Evolutionary conservation across 2,113 vertebrate genomes (phyloP).

Genomic region (Fukomys damarensis): DNA sequence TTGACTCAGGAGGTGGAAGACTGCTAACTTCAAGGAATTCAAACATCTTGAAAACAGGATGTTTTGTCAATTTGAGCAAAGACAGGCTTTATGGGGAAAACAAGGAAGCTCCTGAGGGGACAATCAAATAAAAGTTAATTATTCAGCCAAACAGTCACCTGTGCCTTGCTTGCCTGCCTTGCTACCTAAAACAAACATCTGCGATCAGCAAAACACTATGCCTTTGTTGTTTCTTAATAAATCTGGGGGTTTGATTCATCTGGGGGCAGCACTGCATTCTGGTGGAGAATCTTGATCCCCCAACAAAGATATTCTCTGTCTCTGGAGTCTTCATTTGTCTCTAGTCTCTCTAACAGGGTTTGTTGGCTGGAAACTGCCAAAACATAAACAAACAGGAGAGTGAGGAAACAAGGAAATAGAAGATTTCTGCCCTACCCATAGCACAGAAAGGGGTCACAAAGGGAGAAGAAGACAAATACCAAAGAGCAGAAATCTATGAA

Average conservation of each 20-base stretch:
- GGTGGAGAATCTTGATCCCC: not conserved
- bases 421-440: not conserved
- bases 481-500: no score
- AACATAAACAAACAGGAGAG: not conserved
- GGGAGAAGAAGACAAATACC: not conserved
- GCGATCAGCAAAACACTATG: not conserved
- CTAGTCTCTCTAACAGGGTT: not conserved
- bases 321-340: not conserved
- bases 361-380: not conserved
- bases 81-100: not conserved
- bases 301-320: not conserved
- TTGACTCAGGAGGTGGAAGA: not conserved
- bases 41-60: not conserved
- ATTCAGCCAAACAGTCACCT: not conserved
- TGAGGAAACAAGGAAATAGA: not conserved
- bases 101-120: not conserved
- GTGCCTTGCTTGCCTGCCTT: not conserved
- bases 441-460: not conserved
- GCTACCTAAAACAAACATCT: not conserved
- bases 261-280: not conserved
- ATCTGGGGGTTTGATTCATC: not conserved
- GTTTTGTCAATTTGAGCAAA: not conserved
- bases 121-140: not conserved
- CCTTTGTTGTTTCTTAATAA: not conserved
- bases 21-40: not conserved